phyloP scores from a whole-genome alignment of 2,888 invertebrate species.

The Mesorhabditis belari region DNA sequence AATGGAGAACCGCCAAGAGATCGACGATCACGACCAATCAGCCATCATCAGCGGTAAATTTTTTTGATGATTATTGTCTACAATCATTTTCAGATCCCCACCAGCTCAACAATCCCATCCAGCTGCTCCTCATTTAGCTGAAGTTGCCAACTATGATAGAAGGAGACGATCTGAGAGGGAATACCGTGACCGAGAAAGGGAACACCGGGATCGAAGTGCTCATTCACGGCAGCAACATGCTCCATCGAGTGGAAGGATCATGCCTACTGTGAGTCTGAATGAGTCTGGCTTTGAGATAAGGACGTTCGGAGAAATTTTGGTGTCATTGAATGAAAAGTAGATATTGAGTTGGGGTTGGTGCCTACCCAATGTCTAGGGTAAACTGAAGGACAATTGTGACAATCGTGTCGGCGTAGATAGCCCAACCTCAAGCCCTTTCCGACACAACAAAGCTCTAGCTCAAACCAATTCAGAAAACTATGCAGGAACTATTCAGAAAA shows the following conservation, averaged over 20 bases:
- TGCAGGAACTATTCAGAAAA: too few species aligned
- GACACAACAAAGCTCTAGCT: too few species aligned
- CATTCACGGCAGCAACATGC: background rate
- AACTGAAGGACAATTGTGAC: too few species aligned
- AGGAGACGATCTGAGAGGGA: conserved; percentile 17
- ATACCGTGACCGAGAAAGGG: conserved; percentile 15
- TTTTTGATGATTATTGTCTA: background rate
- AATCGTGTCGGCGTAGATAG: too few species aligned
- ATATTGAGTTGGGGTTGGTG: too few species aligned
- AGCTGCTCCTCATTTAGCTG: conserved; percentile 50
- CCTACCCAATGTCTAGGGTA: too few species aligned
- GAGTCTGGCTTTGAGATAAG: too few species aligned
- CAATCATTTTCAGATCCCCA: background rate
- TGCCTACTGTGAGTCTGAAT: background rate
- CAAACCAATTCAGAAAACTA: too few species aligned
- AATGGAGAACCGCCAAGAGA: conserved; percentile 18
- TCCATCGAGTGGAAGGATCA: background rate
- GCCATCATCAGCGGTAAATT: conserved; percentile 33
- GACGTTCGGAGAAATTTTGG: too few species aligned
- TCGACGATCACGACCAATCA: conserved; percentile 26
- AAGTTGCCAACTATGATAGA: conserved; percentile 42
- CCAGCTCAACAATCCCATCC: conserved; percentile 43
- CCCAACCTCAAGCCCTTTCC: too few species aligned
- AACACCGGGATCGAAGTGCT: conserved; percentile 18
- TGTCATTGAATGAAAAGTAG: too few species aligned